Percentiles rank a stretch among this genome's conserved stretches.
Evolutionary conservation across 2,888 invertebrate genomes (phyloP).

Genomic region (Cephus sareptanus): DNA sequence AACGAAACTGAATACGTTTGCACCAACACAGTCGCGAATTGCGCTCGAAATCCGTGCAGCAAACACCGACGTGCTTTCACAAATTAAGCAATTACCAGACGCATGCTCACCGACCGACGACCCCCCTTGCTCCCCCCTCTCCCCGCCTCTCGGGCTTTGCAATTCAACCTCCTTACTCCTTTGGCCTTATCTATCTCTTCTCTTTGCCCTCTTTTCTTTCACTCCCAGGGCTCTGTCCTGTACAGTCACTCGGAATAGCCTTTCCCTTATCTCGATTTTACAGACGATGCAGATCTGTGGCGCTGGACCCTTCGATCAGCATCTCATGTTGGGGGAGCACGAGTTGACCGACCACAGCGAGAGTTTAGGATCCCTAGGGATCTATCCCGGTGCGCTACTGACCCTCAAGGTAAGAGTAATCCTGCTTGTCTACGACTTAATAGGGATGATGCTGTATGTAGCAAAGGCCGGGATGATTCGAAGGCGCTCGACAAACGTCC

Average conservation of each 20-base stretch:
- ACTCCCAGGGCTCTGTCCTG: neutral
- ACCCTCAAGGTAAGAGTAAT: conserved; percentile 53
- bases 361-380: conserved; percentile 57
- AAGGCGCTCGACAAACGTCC: neutral
- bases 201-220: neutral
- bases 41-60: conserved; percentile 32
- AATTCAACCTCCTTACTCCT: neutral
- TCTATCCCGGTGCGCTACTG: conserved; percentile 57
- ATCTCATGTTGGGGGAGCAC: conserved; percentile 56
- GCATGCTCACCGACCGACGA: conserved; percentile 33
- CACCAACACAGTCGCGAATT: conserved; percentile 25
- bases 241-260: neutral
- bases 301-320: conserved; percentile 59
- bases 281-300: conserved; percentile 60
- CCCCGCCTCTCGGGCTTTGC: neutral
- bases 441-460: neutral
- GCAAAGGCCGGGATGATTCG: neutral
- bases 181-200: conserved; percentile 5
- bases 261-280: conserved; percentile 22
- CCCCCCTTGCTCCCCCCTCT: neutral
- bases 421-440: neutral
- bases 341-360: conserved; percentile 57
- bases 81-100: conserved; percentile 63
- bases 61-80: conserved; percentile 48
- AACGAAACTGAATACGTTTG: conserved; percentile 52